A percentile compares a stretch with the other conserved stretches of the same genome.
Conservation (phyloP, 2,113 vertebrate genomes). For the Asarcornis scutulata region DNA sequence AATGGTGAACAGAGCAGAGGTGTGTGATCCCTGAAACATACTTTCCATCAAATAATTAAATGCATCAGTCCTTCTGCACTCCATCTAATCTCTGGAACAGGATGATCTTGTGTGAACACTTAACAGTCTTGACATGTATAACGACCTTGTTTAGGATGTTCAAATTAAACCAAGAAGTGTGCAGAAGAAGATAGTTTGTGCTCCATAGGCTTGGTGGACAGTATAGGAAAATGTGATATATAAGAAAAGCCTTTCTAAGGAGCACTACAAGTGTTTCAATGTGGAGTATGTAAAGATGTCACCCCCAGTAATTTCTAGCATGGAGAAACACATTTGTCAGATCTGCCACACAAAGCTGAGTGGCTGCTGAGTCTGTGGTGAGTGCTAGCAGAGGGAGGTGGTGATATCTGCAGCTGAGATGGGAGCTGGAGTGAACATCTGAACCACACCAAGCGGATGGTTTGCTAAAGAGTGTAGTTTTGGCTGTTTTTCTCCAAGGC, state of each 20-base stretch:
- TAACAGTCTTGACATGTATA: background rate
- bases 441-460: too few species aligned
- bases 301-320: background rate
- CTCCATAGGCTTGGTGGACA: background rate
- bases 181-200: background rate
- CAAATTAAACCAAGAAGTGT: background rate
- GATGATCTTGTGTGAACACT: background rate
- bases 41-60: background rate
- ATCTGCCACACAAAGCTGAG: background rate
- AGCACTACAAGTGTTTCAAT: background rate
- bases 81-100: background rate
- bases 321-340: background rate
- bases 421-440: background rate
- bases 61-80: background rate
- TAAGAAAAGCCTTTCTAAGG: background rate
- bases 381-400: background rate
- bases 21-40: background rate
- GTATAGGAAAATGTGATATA: background rate
- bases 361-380: rapidly evolving
- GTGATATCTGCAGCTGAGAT: background rate
- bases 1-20: background rate
- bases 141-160: background rate
- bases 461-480: background rate
- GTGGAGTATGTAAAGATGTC: background rate
- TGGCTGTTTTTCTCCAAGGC: background rate